These are phyloP conservation scores for Tholera decimalis DNA, from an alignment of 2,888 invertebrate species.

Conservation along the genomic window DNA sequence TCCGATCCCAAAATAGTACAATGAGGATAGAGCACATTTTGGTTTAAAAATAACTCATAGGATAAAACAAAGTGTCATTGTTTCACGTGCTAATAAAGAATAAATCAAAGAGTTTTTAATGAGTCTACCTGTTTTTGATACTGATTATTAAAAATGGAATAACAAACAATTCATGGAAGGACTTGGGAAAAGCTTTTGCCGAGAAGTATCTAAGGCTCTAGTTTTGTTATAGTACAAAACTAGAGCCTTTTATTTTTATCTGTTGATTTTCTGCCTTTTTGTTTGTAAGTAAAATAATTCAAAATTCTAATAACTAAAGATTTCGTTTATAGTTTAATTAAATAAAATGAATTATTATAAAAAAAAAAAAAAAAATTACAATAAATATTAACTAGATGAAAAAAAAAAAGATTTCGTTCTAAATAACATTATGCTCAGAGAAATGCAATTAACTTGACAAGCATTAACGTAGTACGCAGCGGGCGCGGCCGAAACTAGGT, in stretches of 20 bases:
- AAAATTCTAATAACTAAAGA: too few species aligned
- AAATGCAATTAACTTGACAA: conserved; percentile 84
- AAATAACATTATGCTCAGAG: conserved; percentile 67
- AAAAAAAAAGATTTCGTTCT: too few species aligned
- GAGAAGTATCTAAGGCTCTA: too few species aligned
- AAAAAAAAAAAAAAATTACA: too few species aligned
- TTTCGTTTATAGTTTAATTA: too few species aligned
- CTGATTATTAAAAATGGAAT: conserved; percentile 9
- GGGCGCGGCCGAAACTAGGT: conserved; percentile 88
- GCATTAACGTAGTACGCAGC: conserved; percentile 75
- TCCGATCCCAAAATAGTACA: conserved; percentile 55
- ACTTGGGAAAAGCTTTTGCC: too few species aligned
- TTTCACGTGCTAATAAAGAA: conserved; percentile 28
- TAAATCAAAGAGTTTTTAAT: conserved; percentile 18
- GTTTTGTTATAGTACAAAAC: too few species aligned
- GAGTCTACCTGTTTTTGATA: neutral
- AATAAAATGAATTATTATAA: too few species aligned
- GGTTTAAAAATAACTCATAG: conserved; percentile 40
- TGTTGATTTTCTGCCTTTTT: neutral
- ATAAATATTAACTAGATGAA: too few species aligned
- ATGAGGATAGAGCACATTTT: conserved; percentile 49
- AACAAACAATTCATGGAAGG: too few species aligned
- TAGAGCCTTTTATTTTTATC: neutral
- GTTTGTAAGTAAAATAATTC: neutral
- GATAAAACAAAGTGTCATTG: conserved; percentile 47